Evolutionary conservation across 1,140 invertebrate species (phyloP).

Genomic region (Oryzaephilus surinamensis): DNA sequence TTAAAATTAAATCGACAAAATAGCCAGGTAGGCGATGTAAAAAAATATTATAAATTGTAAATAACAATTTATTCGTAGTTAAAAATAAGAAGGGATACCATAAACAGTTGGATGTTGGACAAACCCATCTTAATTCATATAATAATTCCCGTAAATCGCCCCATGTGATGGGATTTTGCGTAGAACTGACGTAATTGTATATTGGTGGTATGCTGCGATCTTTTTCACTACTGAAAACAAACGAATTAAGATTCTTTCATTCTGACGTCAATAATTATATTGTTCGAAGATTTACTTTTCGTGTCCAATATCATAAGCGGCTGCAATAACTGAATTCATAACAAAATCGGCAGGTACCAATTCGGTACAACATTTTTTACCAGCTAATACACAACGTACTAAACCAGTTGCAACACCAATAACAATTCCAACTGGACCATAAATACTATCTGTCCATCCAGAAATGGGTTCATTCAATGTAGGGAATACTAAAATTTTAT

Average conservation of each 20-base stretch:
- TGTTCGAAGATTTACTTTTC: background rate
- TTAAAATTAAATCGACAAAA: constrained; percentile 42
- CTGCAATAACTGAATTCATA: constrained; percentile 62
- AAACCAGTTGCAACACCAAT: constrained; percentile 51
- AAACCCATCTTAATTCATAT: constrained; percentile 36
- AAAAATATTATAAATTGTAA: constrained; percentile 37
- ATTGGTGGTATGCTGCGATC: too few relatives aligned
- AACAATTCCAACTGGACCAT: constrained; percentile 57
- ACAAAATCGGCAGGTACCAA: constrained; percentile 70
- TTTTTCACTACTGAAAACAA: too few relatives aligned
- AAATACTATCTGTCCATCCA: constrained; percentile 77
- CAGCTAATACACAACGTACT: constrained; percentile 51
- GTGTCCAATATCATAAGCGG: constrained; percentile 44
- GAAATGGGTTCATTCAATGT: constrained; percentile 55
- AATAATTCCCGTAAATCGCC: constrained; percentile 41
- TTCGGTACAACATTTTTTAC: constrained; percentile 48
- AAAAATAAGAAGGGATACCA: constrained; percentile 44
- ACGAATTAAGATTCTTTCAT: constrained; percentile 41
- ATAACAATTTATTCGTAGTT: constrained; percentile 40
- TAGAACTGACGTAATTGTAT: constrained; percentile 9
- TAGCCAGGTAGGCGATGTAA: constrained; percentile 48
- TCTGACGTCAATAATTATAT: constrained; percentile 11
- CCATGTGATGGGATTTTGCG: constrained; percentile 3
- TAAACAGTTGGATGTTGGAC: constrained; percentile 43
- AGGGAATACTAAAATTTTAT: constrained; percentile 54